Evolutionary conservation across 2,888 invertebrate genomes (phyloP).

Genomic region (Xiphydria camelus): DNA sequence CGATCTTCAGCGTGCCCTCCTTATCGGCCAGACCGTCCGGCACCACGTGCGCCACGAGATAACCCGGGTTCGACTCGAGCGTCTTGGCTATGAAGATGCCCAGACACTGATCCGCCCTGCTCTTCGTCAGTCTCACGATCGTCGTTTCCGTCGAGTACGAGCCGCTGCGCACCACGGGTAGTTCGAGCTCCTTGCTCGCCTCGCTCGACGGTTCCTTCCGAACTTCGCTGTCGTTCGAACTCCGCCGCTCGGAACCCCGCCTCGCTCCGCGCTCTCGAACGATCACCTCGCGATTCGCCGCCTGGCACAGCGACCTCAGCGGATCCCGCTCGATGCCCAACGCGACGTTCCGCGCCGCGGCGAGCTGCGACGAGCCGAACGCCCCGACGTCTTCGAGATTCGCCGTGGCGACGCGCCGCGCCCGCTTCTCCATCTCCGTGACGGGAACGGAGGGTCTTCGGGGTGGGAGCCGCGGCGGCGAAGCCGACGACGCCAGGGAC

Average conservation of each 20-base stretch:
- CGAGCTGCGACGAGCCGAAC: background rate
- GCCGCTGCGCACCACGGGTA: slow-evolving; percentile 39
- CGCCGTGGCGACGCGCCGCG: slow-evolving; percentile 9
- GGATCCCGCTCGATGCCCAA: slow-evolving; percentile 29
- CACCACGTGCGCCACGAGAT: slow-evolving; percentile 72
- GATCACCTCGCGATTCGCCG: slow-evolving; percentile 27
- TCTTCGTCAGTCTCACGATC: slow-evolving; percentile 63
- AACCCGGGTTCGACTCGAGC: slow-evolving; percentile 61
- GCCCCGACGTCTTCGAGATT: slow-evolving; percentile 1
- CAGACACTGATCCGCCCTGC: slow-evolving; percentile 66
- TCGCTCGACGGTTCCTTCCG: background rate
- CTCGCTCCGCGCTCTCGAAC: slow-evolving; percentile 30
- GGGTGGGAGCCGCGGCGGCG: slow-evolving; percentile 48
- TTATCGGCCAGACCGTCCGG: slow-evolving; percentile 72
- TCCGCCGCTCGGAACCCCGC: slow-evolving; percentile 15
- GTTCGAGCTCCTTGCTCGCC: slow-evolving; percentile 10
- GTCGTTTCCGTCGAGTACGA: slow-evolving; percentile 49
- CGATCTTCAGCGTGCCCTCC: slow-evolving; percentile 68
- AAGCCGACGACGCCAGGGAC: slow-evolving; percentile 24
- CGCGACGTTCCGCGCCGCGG: slow-evolving; percentile 21
- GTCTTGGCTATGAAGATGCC: slow-evolving; percentile 75
- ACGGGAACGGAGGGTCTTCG: slow-evolving; percentile 38
- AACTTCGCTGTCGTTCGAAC: slow-evolving; percentile 10
- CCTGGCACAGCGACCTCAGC: slow-evolving; percentile 21
- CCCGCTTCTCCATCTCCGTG: slow-evolving; percentile 30